Conservation (phyloP, 2,888 invertebrate genomes). For the Plagiodera versicolora region DNA sequence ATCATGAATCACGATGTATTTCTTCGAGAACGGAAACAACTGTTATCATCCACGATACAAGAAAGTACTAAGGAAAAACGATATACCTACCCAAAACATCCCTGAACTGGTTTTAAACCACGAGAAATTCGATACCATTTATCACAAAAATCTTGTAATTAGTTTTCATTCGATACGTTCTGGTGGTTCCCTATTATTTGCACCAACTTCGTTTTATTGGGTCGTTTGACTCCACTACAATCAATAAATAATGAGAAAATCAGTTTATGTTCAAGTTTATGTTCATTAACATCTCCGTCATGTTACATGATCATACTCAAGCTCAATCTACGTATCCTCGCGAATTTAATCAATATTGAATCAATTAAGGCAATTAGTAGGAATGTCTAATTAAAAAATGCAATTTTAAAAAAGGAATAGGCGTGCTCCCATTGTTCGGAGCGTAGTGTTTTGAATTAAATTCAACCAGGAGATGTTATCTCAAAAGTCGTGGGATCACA, state of each 20-base stretch:
- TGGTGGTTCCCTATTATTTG: no score
- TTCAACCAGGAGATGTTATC: conserved; percentile 41
- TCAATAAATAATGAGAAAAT: background rate
- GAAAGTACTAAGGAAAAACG: no score
- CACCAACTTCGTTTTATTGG: no score
- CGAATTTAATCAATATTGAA: conserved; percentile 25
- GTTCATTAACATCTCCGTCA: conserved; percentile 16
- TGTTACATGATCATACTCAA: background rate
- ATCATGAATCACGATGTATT: no score
- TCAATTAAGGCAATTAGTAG: conserved; percentile 29
- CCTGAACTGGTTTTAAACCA: no score
- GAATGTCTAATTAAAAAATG: conserved; percentile 28
- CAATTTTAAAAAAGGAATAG: conserved; percentile 27
- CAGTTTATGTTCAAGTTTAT: background rate
- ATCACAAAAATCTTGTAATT: no score
- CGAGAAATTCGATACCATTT: no score
- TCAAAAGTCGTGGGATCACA: conserved; percentile 40
- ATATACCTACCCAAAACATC: no score
- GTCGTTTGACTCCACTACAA: background rate
- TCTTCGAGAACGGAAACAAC: no score
- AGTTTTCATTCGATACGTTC: no score
- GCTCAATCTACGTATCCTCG: background rate
- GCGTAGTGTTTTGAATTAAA: conserved; percentile 38
- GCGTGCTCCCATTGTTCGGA: conserved; percentile 33
- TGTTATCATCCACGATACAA: no score